Evolutionary conservation across 2,888 invertebrate genomes (phyloP), one percentile per base, ranked within the genome.

Genomic region (Eupithecia dodoneata): DNA sequence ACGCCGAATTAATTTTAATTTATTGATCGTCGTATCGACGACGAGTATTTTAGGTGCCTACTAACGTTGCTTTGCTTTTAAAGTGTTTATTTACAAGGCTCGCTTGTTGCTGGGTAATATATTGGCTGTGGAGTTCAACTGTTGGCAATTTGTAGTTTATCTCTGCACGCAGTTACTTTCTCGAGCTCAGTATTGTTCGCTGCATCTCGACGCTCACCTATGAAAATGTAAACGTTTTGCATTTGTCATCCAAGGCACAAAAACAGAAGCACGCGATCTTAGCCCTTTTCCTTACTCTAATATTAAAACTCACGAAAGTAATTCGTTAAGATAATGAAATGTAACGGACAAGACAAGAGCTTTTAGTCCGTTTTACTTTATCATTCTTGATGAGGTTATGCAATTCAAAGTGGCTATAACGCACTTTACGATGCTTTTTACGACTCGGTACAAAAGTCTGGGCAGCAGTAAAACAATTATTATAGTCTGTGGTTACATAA

Each of bases 1-100:
- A 94, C 94, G 94, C 94, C 94, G 95, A 95, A 95, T 94, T 95
- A 94, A 95, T 95, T 94, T 95, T 94, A 94, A 95, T 94, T 95
- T 95, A 95, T 95, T 94, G 95, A 94, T 94, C 93, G 93, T 89
- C 89, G 93, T 93, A 94, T 93, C 92, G 93, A 91, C 92, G 90
- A 89, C 84, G 91, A 93, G 92, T 93, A 93, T 94, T 93, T 94
- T 93, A 93, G 93, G 87, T 94, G 91, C 93, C 93, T 93, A 92
- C 92, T 89, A 91, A 90, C 89, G 83, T 87, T 88, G 88, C 88
- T 88, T 91, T 87, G 90, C 89, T 91, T 91, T 91, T 88, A 89
- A 90, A 88, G 86, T 89, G 89, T 90, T 90, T 90, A 89, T 90
- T 90, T 88, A 90, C 86, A 86, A 80, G 87, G 83, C 82, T 87